Base-by-base conservation (phyloP, 2,797 vertebrate species). In the Microctenopoma lineatum region DNA sequence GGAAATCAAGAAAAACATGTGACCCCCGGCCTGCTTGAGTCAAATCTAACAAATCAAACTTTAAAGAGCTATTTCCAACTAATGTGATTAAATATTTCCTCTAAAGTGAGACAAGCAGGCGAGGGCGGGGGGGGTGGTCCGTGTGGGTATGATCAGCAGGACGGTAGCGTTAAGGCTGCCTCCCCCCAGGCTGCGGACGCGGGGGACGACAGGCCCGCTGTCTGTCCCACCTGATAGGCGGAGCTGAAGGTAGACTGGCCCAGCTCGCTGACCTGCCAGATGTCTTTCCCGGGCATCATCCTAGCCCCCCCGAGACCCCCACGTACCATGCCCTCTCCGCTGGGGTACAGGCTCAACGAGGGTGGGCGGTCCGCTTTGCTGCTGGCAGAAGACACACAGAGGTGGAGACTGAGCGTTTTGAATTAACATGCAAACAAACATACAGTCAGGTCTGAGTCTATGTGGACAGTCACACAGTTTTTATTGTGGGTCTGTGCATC, bases 281-380 rank as follows among this genome's bases (percentile, higher is more conserved):
- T 95, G 94, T 98, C 96, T 94, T 96, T 94, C 88, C 94, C 88
- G 85, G 96, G 94, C 93, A 94, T 60, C 91, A 95, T 95, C 95
- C 94, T 96, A 95, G 94, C 95, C 95, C 96, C 96, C 92, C 95
- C 96, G 90, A 95, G 94, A 92, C 91, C 93, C 92, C 95, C 96
- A 98, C 97, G 94, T 98, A 98, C 97, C 96, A 96, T 98, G 92
- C 96, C 95, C 87, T 98, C 98, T 13, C 95, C 89, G 69, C 95
- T 93, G 72, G 97, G 95, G 92, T 95, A 98, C 87, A 99, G 95
- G 77, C 95, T 98, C 95, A 99, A 92, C 77, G 98, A 99, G 45
- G 93, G 96, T 27, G 98, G 98, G 54, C 97, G 96, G 70, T 99
- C 97, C 84, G 96, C 96, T 95, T 97, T 98, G 95, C 96, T 97